Conservation (phyloP, 2,888 invertebrate genomes). For the Troides aeacus region DNA sequence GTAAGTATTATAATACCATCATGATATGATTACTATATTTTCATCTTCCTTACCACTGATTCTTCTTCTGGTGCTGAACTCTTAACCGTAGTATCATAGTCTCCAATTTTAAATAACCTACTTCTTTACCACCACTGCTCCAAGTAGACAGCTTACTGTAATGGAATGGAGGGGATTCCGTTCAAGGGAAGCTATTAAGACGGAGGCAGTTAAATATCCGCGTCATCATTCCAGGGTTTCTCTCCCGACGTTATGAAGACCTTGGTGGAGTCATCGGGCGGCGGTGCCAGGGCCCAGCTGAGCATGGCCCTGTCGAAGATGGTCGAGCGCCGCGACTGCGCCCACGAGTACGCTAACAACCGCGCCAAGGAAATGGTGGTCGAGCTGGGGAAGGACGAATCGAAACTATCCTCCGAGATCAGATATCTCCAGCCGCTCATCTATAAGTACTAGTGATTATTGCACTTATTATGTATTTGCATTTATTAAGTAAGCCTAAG, state of each 20-base stretch:
- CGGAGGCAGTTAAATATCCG: too few species aligned
- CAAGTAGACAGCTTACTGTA: too few species aligned
- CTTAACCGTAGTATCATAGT: too few species aligned
- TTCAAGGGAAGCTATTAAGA: too few species aligned
- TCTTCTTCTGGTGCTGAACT: too few species aligned
- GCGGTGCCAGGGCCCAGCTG: conserved; percentile 81
- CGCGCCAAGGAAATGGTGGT: conserved; percentile 76
- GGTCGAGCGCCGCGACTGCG: conserved; percentile 79
- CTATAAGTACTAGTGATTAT: conserved; percentile 51
- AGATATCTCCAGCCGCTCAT: conserved; percentile 80
- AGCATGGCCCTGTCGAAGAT: conserved; percentile 79
- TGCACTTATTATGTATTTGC: conserved; percentile 19
- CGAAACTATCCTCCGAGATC: conserved; percentile 79
- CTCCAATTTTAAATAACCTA: too few species aligned
- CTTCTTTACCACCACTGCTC: too few species aligned
- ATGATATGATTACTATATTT: too few species aligned
- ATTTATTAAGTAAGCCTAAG: conserved; percentile 19
- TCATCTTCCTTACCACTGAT: too few species aligned
- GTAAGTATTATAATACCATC: conserved; percentile 58
- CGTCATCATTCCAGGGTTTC: conserved; percentile 76
- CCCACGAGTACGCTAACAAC: conserved; percentile 79
- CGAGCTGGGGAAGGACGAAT: conserved; percentile 79
- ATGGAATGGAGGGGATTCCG: too few species aligned
- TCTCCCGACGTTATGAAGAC: conserved; percentile 78
- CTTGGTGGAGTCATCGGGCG: conserved; percentile 76